Conservation (phyloP, 2,797 vertebrate genomes). For the Coccyzus lansbergi region DNA sequence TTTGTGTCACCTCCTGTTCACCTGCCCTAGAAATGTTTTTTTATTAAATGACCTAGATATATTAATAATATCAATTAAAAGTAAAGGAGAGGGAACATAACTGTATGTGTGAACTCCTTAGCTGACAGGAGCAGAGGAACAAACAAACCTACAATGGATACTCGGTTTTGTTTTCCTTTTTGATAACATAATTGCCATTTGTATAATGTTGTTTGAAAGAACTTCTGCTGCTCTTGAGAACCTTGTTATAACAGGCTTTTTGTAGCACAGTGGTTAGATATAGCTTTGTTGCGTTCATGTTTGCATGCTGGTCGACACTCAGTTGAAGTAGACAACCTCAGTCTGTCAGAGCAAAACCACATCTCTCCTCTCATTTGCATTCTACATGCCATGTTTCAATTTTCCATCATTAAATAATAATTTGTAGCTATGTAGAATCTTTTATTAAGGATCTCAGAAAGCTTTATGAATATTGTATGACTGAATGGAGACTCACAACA, state of each 20-base stretch:
- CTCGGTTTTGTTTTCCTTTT: background rate
- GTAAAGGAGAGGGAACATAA: background rate
- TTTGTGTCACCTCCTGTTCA: background rate
- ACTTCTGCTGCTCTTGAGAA: background rate
- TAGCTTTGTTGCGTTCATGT: background rate
- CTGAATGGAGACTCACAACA: background rate
- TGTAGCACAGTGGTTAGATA: background rate
- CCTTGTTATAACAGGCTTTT: background rate
- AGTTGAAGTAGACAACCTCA: background rate
- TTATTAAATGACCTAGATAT: constrained; percentile 56
- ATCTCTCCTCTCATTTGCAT: background rate
- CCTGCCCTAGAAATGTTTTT: constrained; percentile 54
- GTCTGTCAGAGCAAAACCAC: background rate
- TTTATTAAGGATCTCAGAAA: constrained; percentile 15
- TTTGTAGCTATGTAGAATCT: background rate
- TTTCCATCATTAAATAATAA: constrained; percentile 29
- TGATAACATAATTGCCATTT: background rate
- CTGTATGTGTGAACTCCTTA: background rate
- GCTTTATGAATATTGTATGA: constrained; percentile 36
- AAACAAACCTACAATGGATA: background rate
- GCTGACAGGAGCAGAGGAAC: background rate
- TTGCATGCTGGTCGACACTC: background rate
- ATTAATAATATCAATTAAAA: constrained; percentile 55
- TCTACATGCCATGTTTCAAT: background rate
- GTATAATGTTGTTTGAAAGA: background rate